Conservation (phyloP, 2,888 invertebrate genomes). For the Drosophila paranaensis region DNA sequence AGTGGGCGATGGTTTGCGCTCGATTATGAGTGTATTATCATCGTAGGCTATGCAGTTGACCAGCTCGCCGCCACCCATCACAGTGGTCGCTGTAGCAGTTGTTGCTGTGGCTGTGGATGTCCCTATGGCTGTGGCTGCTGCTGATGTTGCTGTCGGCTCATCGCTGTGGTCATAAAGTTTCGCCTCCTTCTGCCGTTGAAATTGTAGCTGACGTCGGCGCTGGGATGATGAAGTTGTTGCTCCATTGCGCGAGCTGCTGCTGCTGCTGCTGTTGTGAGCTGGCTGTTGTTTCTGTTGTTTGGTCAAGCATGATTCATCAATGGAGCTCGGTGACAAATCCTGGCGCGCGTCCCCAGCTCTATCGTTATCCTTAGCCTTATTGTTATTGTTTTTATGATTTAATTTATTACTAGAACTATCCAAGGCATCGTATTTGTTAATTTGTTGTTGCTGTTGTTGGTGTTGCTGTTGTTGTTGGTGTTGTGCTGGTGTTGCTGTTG, state of each 20-base stretch:
- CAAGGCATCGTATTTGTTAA: slow-evolving; percentile 68
- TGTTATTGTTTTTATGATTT: slow-evolving; percentile 69
- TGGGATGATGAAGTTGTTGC: slow-evolving; percentile 58
- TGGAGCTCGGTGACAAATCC: slow-evolving; percentile 51
- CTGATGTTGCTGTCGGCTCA: slow-evolving; percentile 26
- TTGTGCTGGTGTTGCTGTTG: slow-evolving; percentile 44
- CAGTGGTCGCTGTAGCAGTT: slow-evolving; percentile 14
- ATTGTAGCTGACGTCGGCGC: slow-evolving; percentile 67
- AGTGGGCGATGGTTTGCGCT: slow-evolving; percentile 68
- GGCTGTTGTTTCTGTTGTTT: slow-evolving; percentile 20
- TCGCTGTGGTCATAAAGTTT: slow-evolving; percentile 68
- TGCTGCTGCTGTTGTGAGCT: slow-evolving; percentile 23
- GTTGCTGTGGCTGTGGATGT: not conserved
- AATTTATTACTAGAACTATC: slow-evolving; percentile 73
- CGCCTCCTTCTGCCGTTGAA: slow-evolving; percentile 66
- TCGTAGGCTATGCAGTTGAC: slow-evolving; percentile 73
- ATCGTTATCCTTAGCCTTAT: slow-evolving; percentile 55
- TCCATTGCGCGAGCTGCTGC: slow-evolving; percentile 45
- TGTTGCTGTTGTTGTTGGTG: slow-evolving; percentile 45
- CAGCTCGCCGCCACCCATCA: slow-evolving; percentile 65
- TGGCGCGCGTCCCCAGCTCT: slow-evolving; percentile 40
- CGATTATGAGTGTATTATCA: slow-evolving; percentile 70
- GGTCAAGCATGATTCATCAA: slow-evolving; percentile 68
- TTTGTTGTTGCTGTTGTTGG: slow-evolving; percentile 51
- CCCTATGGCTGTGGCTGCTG: not conserved